Evolutionary conservation across 2,797 vertebrate species (phyloP).

Genomic region (Leucoraja ocellata): DNA sequence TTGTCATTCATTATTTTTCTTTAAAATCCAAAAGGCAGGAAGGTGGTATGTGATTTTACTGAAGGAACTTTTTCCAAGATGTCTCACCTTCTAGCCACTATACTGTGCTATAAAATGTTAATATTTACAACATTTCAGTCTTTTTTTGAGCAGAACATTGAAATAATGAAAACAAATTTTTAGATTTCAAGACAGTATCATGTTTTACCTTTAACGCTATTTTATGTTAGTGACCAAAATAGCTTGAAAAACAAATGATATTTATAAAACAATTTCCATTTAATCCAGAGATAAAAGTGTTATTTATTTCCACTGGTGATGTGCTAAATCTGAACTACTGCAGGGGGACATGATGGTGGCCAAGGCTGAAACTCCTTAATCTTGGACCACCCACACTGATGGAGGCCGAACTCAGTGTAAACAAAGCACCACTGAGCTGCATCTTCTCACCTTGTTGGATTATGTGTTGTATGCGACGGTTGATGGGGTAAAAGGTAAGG

Average conservation of each 20-base stretch:
- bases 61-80: background rate
- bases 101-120: background rate
- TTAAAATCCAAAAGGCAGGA: background rate
- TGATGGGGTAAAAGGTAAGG: no score
- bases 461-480: no score
- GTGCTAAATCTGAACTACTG: background rate
- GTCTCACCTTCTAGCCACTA: background rate
- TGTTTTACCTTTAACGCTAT: no score
- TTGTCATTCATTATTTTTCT: background rate
- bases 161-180: no score
- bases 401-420: background rate
- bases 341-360: background rate
- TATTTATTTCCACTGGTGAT: background rate
- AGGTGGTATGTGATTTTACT: background rate
- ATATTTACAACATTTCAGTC: background rate
- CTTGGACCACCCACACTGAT: no score
- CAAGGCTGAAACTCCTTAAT: background rate
- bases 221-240: no score
- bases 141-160: no score
- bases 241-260: background rate
- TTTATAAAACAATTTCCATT: background rate
- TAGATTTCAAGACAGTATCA: no score
- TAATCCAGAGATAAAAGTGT: background rate
- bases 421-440: background rate
- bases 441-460: background rate